phyloP scores from a whole-genome alignment of 1,140 invertebrate genomes.

The Ptiloglossa arizonensis region DNA sequence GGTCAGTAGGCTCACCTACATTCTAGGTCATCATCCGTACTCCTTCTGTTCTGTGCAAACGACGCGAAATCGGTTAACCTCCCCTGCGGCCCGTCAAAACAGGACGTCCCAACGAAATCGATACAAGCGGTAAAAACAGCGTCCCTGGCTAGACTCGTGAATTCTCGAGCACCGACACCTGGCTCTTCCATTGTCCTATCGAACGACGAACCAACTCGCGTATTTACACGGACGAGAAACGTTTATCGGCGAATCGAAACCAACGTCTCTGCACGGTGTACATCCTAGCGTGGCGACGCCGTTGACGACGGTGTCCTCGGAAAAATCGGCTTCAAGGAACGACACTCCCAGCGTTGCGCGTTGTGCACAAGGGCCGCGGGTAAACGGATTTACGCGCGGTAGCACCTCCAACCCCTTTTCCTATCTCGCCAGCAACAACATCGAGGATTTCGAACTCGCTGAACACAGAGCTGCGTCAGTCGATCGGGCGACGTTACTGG shows the following conservation, averaged over 20 bases:
- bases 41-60: neutral
- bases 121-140: constrained; percentile 18
- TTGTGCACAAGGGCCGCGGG: neutral
- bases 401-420: constrained; percentile 17
- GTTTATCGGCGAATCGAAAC: too few relatives aligned
- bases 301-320: neutral
- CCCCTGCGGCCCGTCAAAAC: constrained; percentile 8
- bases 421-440: neutral
- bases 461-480: too few relatives aligned
- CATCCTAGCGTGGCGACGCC: neutral
- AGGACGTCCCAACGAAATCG: constrained; percentile 31
- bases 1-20: neutral
- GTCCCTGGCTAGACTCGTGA: neutral
- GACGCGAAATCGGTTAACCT: neutral
- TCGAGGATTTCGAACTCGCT: neutral
- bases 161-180: neutral
- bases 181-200: neutral
- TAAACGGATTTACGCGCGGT: neutral
- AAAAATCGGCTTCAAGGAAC: neutral
- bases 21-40: constrained; percentile 8
- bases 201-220: neutral
- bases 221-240: neutral
- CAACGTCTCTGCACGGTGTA: neutral
- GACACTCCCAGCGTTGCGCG: neutral
- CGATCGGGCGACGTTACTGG: too few relatives aligned